These are phyloP conservation scores for Eupithecia tripunctaria DNA, from an alignment of 2,888 invertebrate genomes.

Conservation along the genomic window DNA sequence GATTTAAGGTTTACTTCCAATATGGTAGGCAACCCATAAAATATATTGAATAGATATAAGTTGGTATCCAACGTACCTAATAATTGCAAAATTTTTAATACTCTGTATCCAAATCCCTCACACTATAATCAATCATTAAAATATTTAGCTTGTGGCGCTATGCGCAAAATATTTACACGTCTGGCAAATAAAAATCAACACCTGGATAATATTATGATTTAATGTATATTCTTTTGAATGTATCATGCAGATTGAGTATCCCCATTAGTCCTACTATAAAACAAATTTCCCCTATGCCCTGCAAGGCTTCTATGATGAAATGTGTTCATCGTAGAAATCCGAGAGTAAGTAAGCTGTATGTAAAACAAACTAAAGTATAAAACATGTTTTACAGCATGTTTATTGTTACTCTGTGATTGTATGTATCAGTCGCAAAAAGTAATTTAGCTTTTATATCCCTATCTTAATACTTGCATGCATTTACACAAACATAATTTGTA, in stretches of 20 bases:
- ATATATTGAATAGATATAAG: not conserved
- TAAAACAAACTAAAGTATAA: constrained; percentile 12
- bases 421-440: constrained; percentile 54
- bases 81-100: too few relatives aligned
- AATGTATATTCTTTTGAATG: not conserved
- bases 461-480: constrained; percentile 49
- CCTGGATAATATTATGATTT: not conserved
- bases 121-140: not conserved
- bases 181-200: not conserved
- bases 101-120: not conserved
- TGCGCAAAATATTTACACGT: not conserved
- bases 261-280: constrained; percentile 22
- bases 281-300: constrained; percentile 24
- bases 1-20: not conserved
- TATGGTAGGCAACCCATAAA: not conserved
- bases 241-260: constrained; percentile 19
- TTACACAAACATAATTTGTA: constrained; percentile 20
- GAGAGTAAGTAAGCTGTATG: constrained; percentile 25
- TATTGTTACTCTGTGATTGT: constrained; percentile 29
- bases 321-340: constrained; percentile 22
- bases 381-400: constrained; percentile 21
- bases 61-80: not conserved
- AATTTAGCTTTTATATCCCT: constrained; percentile 62
- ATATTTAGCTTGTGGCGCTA: not conserved
- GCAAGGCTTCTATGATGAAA: constrained; percentile 35